phyloP scores from a whole-genome alignment of 1,140 invertebrate species.

The Ceratitis capitata region DNA sequence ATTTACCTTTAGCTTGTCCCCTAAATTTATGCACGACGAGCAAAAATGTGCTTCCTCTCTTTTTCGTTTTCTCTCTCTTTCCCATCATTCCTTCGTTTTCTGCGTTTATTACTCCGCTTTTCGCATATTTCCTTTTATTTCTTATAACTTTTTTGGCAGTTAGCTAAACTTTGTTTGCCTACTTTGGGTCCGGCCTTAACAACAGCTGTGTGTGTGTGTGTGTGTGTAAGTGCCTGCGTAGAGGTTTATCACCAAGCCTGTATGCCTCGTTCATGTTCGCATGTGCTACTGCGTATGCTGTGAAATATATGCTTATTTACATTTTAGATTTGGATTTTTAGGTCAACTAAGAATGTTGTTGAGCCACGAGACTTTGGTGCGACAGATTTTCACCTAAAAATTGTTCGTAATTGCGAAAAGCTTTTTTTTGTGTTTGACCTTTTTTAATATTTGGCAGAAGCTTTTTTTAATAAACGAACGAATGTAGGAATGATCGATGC shows the following conservation, averaged over 20 bases:
- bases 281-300: background rate
- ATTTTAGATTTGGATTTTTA: conserved; percentile 31
- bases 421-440: background rate
- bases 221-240: background rate
- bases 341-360: background rate
- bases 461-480: conserved; percentile 24
- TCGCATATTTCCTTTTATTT: background rate
- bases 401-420: background rate
- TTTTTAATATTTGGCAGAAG: background rate
- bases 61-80: background rate
- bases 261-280: too few species aligned
- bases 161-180: background rate
- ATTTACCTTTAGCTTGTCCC: background rate
- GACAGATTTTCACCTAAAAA: background rate
- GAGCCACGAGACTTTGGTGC: background rate
- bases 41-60: too few species aligned
- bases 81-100: background rate
- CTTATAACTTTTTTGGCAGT: background rate
- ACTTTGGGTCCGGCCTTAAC: background rate
- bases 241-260: too few species aligned
- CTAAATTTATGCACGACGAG: background rate
- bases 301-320: conserved; percentile 22
- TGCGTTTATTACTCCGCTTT: background rate
- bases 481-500: too few species aligned
- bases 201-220: background rate